Evolutionary conservation across 2,888 invertebrate genomes (phyloP).

Genomic region (Laspeyria flexula): DNA sequence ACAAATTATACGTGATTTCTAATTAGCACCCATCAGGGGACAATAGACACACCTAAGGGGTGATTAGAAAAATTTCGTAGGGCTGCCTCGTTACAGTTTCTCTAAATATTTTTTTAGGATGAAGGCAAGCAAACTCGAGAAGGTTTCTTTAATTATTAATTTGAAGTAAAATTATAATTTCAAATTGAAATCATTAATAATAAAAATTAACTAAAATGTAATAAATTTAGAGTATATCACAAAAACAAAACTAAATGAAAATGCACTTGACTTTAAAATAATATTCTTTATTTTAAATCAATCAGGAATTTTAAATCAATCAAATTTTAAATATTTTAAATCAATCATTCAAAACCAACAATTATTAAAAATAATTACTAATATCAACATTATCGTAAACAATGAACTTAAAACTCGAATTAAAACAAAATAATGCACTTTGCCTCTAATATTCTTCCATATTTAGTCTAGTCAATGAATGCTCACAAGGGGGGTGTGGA

Average conservation of each 20-base stretch:
- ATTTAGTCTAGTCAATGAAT: too few species aligned
- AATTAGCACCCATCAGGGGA: conserved; percentile 11
- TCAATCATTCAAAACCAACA: background rate
- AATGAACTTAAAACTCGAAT: background rate
- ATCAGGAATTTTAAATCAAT: background rate
- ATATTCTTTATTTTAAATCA: conserved; percentile 1
- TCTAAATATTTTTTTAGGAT: background rate
- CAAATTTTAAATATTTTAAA: too few species aligned
- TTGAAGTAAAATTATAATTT: background rate
- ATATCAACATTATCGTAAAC: background rate
- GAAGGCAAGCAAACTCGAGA: background rate
- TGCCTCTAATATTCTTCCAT: background rate
- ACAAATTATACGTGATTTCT: conserved; percentile 11
- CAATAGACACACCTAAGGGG: conserved; percentile 10
- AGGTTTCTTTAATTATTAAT: background rate
- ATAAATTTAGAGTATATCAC: background rate
- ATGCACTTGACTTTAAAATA: conserved; percentile 1
- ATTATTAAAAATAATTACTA: background rate
- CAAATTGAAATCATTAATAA: background rate
- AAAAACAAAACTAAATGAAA: background rate
- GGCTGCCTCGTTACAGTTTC: conserved; percentile 4
- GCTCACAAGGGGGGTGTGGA: too few species aligned
- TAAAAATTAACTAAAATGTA: background rate
- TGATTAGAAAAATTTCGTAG: conserved; percentile 7
- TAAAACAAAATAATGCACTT: background rate